These are phyloP conservation scores for Cryptotis parvus DNA, from an alignment of 2,113 vertebrate species.

Conservation along the genomic window DNA sequence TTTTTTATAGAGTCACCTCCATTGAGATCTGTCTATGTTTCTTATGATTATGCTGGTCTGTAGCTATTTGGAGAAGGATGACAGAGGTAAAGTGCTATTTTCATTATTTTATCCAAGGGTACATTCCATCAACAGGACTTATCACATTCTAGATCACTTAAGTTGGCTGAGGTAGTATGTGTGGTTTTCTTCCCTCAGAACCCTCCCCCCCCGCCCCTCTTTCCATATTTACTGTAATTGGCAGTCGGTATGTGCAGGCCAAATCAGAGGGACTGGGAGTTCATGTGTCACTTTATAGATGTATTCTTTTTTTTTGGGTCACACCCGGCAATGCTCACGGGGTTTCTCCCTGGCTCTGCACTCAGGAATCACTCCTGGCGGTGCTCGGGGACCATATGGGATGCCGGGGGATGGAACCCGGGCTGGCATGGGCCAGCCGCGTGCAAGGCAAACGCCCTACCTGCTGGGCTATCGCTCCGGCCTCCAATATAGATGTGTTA, in stretches of 20 bases:
- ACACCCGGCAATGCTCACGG: no score
- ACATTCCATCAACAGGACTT: background rate
- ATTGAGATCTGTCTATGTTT: background rate
- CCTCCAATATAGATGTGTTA: background rate
- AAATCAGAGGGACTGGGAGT: background rate
- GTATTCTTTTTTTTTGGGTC: no score
- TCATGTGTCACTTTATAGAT: background rate
- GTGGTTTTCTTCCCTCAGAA: no score
- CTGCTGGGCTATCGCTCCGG: no score
- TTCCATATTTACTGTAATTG: background rate
- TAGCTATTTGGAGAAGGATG: slow-evolving; percentile 21
- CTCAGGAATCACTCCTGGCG: no score
- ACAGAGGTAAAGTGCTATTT: background rate
- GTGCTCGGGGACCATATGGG: no score
- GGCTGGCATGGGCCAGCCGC: no score
- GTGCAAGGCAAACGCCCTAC: no score
- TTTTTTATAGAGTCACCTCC: slow-evolving; percentile 19
- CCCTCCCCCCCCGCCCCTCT: background rate
- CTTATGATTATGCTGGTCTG: background rate
- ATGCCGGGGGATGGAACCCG: no score
- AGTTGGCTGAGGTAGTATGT: background rate
- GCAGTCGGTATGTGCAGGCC: background rate
- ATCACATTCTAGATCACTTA: background rate
- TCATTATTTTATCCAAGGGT: background rate
- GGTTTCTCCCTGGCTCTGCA: no score